Base-by-base conservation (phyloP, 2,888 invertebrate genomes). In the Dione juno region DNA sequence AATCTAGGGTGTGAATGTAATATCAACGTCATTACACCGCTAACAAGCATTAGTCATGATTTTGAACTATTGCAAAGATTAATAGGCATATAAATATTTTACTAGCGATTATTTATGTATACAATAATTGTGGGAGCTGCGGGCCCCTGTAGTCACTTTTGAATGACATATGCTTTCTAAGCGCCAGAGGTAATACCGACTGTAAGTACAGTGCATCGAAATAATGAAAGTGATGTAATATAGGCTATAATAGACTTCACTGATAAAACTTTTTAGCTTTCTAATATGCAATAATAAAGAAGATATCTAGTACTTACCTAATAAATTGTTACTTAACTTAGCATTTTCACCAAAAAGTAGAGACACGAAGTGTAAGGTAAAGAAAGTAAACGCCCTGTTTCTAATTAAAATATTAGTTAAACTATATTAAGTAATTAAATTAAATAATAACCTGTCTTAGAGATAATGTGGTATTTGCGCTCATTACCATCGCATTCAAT, bases 1-100 rank as follows among this genome's bases (percentile, higher is more conserved):
- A 35, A 64, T 64, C 48, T 28, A 50, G 64, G 64, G 64, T 48
- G 64, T 64, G 64, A 50, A 64, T 43, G 19, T 3, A 41, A 40
- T 13, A 13, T 58, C n/a, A 37, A 9, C 19, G 37, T 59, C 43
- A 28, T 61, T n/a, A 21, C 14, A 41, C 13, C n/a, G 41, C n/a
- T 37, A 37, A 57, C 19, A 3, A 14, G n/a, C 11, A 50, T 50
- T 50, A 50, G 50, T 50, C 50, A 50, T 50, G 50, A 19, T 50
- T 50, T 19, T 11, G 19, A 50, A 50, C 19, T 11, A 19, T 19
- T 11, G 16, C 10, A 1, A 11, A 13, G 50, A 50, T 11, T 1
- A 1, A 16, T 6, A 1, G 16, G 48, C 16, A 50, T 6, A 9
- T 50, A 50, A 19, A 13, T 50, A 19, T 28, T 28, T 28, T 28